Conservation (phyloP, 2,113 vertebrate genomes). For the Cinclus cinclus region DNA sequence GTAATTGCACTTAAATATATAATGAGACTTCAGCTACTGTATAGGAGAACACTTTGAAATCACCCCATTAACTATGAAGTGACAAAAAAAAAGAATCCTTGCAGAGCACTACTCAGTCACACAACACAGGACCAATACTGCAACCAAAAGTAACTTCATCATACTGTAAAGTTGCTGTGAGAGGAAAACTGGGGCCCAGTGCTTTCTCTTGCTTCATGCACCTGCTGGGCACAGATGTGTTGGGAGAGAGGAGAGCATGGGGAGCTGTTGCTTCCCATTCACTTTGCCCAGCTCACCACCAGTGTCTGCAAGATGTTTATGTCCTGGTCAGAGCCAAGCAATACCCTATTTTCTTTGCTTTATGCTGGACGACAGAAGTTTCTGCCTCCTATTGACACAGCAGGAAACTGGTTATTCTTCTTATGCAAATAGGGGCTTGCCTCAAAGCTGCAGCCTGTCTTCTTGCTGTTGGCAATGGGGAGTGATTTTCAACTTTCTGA, state of each 20-base stretch:
- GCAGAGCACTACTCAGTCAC: not conserved
- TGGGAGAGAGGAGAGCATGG: not conserved
- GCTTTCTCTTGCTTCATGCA: not conserved
- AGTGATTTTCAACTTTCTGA: not conserved
- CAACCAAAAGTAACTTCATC: not conserved
- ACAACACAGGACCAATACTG: not conserved
- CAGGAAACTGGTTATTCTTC: not conserved
- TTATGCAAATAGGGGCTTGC: not conserved
- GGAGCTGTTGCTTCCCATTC: not conserved
- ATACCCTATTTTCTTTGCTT: not conserved
- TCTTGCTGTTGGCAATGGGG: not conserved
- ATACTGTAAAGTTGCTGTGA: not conserved
- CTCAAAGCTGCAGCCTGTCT: not conserved
- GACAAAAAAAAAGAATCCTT: not conserved
- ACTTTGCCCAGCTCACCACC: fast-evolving
- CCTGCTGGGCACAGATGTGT: not conserved
- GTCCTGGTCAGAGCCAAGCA: not conserved
- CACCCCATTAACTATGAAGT: not conserved
- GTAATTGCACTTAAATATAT: constrained; percentile 16
- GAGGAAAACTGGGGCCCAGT: not conserved
- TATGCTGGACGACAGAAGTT: not conserved
- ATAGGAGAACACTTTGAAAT: not conserved
- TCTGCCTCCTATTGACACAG: not conserved
- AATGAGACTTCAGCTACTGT: not conserved
- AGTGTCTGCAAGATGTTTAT: not conserved